These are phyloP conservation scores for Dendropsophus ebraccatus DNA, from an alignment of 2,113 vertebrate genomes.

Conservation along the genomic window DNA sequence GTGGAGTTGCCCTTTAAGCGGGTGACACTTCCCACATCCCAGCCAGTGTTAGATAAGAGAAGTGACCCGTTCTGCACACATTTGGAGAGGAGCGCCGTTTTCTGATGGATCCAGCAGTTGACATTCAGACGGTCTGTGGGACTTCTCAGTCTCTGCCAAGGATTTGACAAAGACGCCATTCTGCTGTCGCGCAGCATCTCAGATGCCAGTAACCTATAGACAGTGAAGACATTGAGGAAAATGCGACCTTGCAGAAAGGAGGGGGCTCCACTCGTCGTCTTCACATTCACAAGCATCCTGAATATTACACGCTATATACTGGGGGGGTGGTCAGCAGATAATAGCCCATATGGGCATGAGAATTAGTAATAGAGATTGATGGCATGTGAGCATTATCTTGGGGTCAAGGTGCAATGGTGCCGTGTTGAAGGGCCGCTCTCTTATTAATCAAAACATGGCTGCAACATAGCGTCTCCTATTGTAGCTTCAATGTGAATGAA, in stretches of 20 bases:
- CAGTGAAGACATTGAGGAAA: constrained; percentile 38
- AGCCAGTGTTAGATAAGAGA: not conserved
- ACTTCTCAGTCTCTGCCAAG: constrained; percentile 2
- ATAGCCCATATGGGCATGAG: not conserved
- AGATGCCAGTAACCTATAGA: constrained; percentile 29
- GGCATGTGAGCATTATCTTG: no score
- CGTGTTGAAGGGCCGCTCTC: not conserved
- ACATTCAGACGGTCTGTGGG: constrained; percentile 45
- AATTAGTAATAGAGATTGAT: not conserved
- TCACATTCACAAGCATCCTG: not conserved
- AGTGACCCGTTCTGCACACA: not conserved
- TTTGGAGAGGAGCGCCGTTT: not conserved
- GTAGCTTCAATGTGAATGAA: not conserved
- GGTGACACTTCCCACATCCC: no score
- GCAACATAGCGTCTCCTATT: not conserved
- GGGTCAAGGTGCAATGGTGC: no score
- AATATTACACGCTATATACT: not conserved
- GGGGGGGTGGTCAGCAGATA: not conserved
- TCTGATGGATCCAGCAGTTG: constrained; percentile 13
- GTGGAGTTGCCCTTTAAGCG: not conserved
- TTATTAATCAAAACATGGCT: not conserved
- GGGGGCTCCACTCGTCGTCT: not conserved
- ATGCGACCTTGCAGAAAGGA: not conserved
- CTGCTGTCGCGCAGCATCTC: constrained; percentile 5
- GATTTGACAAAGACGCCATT: constrained; percentile 43